A percentile compares a stretch with the other conserved stretches of the same genome.
phyloP scores from a whole-genome alignment of 2,113 vertebrate genomes.

The Numida meleagris region DNA sequence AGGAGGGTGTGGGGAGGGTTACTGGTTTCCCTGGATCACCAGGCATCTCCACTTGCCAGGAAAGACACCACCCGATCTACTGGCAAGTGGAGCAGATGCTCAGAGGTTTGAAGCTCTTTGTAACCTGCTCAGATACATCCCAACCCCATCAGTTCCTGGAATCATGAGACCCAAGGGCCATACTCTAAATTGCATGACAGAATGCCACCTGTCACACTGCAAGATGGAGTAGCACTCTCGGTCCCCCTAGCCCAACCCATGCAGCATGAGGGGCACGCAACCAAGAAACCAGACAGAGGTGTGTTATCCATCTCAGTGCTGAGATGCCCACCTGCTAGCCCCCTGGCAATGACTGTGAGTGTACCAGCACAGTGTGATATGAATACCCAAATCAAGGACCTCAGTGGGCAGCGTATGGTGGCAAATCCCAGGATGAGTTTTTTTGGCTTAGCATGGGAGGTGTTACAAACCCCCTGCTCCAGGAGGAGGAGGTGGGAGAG shows the following conservation, averaged over 20 bases:
- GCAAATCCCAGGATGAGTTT: not conserved
- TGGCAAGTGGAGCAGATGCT: not conserved
- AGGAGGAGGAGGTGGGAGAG: not conserved
- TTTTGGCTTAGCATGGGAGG: fast-evolving
- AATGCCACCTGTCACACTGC: not conserved
- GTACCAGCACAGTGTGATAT: fast-evolving
- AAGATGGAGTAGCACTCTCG: not conserved
- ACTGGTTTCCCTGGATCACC: not conserved
- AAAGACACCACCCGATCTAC: not conserved
- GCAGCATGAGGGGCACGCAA: fast-evolving
- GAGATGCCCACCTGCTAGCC: fast-evolving
- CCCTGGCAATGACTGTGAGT: fast-evolving
- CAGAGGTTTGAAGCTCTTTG: not conserved
- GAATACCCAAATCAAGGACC: not conserved
- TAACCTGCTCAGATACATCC: not conserved
- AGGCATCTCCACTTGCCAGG: not conserved
- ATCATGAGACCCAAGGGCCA: not conserved
- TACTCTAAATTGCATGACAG: not conserved
- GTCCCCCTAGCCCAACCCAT: not conserved
- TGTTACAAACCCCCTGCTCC: fast-evolving
- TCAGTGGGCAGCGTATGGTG: not conserved
- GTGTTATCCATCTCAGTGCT: not conserved
- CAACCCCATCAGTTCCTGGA: not conserved
- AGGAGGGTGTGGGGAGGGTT: not conserved
- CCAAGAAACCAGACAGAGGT: not conserved